Evolutionary conservation across 2,113 vertebrate species (phyloP), one percentile per base, ranked within the genome.

Genomic region (Labeo catla): DNA sequence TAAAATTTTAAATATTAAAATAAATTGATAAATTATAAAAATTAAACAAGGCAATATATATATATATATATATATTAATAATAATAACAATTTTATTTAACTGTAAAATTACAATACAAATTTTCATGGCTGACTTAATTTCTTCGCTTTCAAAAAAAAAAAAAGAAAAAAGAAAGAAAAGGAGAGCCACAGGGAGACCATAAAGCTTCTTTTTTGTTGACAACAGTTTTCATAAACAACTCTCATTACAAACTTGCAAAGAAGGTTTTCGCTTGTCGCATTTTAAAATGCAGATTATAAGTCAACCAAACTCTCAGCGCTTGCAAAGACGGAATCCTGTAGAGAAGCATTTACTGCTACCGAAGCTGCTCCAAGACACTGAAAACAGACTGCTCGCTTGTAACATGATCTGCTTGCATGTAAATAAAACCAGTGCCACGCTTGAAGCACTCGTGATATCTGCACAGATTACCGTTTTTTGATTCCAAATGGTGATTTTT

Each of bases 281-380:
- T 65, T 66, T 66, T 66, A 28, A 66, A 34, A 65, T 28, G 61
- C 61, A 65, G 21, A 65, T 65, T 65, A 65, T 65, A 66, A 65
- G 23, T 2, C 10, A 65, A 10, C 63, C 63, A 65, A 66, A 66
- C 10, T 28, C 63, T 34, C 23, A 66, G 23, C 23, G 13, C 23
- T 34, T 66, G 23, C 9, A 28, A 34, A 66, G 63, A 66, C 23
- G n/a, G 63, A 66, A 23, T 34, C 63, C 10, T 23, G 63, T 66
- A 21, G 5, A 66, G 12, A 11, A 66, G 23, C 63, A 66, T 66
- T 66, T 59, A 34, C 63, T 66, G 63, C n/a, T 23, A 63, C 23
- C 8, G n/a, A 63, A 63, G 61, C 61, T 11, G n/a, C 23, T 66
- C 23, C 1, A 12, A 66, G 4, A 66, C n/a, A 66, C 10, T 13